Evolutionary conservation across 2,888 invertebrate species (phyloP).

Genomic region (Camponotus fellah): DNA sequence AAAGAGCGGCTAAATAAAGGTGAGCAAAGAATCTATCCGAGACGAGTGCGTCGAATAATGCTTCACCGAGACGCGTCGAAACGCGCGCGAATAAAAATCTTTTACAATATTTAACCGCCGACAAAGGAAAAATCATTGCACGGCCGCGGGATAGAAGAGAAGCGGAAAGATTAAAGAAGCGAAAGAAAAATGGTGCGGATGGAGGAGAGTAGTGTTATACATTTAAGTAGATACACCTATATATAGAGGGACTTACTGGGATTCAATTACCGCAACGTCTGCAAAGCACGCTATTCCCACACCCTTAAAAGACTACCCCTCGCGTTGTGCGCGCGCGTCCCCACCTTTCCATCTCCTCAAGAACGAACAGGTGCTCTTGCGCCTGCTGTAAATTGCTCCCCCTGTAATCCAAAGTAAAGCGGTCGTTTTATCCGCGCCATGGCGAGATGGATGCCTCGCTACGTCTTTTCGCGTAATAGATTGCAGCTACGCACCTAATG

Average conservation of each 20-base stretch:
- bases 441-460: conserved; percentile 84
- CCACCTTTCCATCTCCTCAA: conserved; percentile 82
- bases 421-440: conserved; percentile 85
- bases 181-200: conserved; percentile 53
- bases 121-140: conserved; percentile 46
- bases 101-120: background rate
- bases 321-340: conserved; percentile 72
- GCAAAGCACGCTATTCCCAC: conserved; percentile 84
- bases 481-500: conserved; percentile 74
- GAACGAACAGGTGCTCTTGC: conserved; percentile 84
- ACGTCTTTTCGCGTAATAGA: conserved; percentile 83
- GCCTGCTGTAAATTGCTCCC: conserved; percentile 85
- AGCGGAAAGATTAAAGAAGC: conserved; percentile 51
- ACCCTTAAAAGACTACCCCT: conserved; percentile 69
- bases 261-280: conserved; percentile 86
- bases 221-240: conserved; percentile 77
- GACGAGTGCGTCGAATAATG: background rate
- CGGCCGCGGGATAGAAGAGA: conserved; percentile 24
- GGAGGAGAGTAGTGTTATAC: conserved; percentile 75
- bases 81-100: background rate
- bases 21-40: background rate
- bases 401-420: conserved; percentile 86
- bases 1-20: background rate
- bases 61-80: background rate
- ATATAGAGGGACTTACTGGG: conserved; percentile 82